Conservation (phyloP, 53 echinoderm and acorn worm species). For the Echinometra lucunter region DNA sequence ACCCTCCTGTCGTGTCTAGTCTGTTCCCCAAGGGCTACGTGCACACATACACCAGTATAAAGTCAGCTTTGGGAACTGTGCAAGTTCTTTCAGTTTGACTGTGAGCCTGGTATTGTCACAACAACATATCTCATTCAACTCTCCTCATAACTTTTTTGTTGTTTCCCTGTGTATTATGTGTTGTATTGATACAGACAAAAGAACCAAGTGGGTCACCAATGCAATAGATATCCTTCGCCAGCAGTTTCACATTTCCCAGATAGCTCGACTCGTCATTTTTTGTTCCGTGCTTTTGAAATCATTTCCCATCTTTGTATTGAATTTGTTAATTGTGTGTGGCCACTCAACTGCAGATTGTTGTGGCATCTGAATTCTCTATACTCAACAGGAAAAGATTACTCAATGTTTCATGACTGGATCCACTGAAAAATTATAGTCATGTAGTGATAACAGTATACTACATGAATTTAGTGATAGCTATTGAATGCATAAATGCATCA, state of each 20-base stretch:
- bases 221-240: background rate
- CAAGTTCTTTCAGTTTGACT: conserved; percentile 19
- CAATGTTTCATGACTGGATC: background rate
- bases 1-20: background rate
- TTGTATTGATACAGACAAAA: conserved; percentile 31
- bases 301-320: conserved; percentile 11
- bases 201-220: conserved; percentile 11
- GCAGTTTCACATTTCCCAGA: background rate
- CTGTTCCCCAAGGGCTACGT: background rate
- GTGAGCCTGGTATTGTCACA: background rate
- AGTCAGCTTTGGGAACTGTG: background rate
- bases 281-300: background rate
- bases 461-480: background rate
- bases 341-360: conserved; percentile 6
- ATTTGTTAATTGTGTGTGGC: background rate
- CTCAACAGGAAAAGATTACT: background rate
- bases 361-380: background rate
- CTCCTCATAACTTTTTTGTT: background rate
- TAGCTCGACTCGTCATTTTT: background rate
- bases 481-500: background rate
- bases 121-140: background rate
- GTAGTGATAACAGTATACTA: background rate
- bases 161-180: background rate
- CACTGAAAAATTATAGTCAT: background rate
- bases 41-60: background rate